phyloP scores from a whole-genome alignment of 2,113 vertebrate genomes.

The Heterotis niloticus region DNA sequence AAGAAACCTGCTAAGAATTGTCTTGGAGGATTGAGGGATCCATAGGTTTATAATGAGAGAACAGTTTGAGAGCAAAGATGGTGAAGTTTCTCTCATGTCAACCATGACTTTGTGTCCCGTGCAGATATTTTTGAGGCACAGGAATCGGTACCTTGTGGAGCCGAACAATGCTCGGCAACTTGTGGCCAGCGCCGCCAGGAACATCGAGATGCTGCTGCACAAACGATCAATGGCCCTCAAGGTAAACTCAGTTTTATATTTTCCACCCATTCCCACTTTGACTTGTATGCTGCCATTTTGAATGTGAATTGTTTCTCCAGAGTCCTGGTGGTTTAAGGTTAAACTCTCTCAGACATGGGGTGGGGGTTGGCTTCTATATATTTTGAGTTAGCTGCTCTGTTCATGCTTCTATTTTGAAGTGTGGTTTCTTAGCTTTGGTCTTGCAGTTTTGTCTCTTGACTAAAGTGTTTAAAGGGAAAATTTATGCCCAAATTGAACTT shows the following conservation, averaged over 20 bases:
- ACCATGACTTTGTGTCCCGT: slow-evolving; percentile 11
- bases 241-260: slow-evolving; percentile 63
- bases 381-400: neutral
- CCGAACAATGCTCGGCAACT: slow-evolving; percentile 78
- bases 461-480: too few species aligned
- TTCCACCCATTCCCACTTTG: neutral
- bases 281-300: neutral
- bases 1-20: too few species aligned
- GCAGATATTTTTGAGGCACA: slow-evolving; percentile 78
- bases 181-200: slow-evolving; percentile 79
- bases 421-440: neutral
- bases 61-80: neutral
- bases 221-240: slow-evolving; percentile 82
- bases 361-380: too few species aligned
- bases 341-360: neutral
- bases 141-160: slow-evolving; percentile 74
- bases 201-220: slow-evolving; percentile 83
- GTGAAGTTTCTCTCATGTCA: neutral
- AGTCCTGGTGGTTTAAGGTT: neutral
- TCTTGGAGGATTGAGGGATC: too few species aligned
- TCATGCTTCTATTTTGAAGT: neutral
- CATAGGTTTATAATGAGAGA: too few species aligned
- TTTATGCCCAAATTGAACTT: too few species aligned
- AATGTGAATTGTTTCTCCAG: neutral
- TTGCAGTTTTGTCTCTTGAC: too few species aligned